Base-by-base conservation (phyloP, 2,113 vertebrate species). In the Rhegmatorhina hoffmannsi region DNA sequence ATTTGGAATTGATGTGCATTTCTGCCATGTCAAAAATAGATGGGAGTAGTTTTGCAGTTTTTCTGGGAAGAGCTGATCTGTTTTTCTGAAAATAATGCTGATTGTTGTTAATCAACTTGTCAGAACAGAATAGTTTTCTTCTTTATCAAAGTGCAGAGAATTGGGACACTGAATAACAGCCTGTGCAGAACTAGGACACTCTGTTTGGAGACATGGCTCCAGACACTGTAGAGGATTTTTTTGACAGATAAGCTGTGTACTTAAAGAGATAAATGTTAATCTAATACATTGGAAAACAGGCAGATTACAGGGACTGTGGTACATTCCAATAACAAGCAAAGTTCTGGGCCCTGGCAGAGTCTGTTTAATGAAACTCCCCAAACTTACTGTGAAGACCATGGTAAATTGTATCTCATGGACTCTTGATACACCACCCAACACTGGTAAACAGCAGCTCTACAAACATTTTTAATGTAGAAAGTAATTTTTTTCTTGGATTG, bases 251-350 rank as follows among this genome's bases (percentile, higher is more conserved):
- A 97, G 96, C 94, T 94, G 93, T 96, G 89, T 97, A 95, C 87
- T 96, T 97, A 96, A 95, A 96, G 96, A 97, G 95, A 95, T 96
- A 97, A 96, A 96, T 96, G 96, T 96, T 97, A 96, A 95, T 95
- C 94, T 97, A 97, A 96, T 92, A 94, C 91, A 78, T 73, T 96
- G 92, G 95, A 95, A 96, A 96, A 94, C 94, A 96, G 95, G 81
- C 91, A 95, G 95, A 96, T 96, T 94, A 89, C 14, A 81, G 76
- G 89, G 77, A 58, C 80, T 79, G 93, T 15, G 34, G 23, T 87
- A 91, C 89, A 92, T 94, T 94, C 84, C 4, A 96, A 96, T 90
- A 96, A 86, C 60, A 69, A 77, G 92, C 33, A 17, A 87, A 94
- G 60, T 97, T 95, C 64, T 86, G 6, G 82, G n/a, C 47, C 81